Conservation (phyloP, 2,888 invertebrate genomes). For the Drosophila atripex region DNA sequence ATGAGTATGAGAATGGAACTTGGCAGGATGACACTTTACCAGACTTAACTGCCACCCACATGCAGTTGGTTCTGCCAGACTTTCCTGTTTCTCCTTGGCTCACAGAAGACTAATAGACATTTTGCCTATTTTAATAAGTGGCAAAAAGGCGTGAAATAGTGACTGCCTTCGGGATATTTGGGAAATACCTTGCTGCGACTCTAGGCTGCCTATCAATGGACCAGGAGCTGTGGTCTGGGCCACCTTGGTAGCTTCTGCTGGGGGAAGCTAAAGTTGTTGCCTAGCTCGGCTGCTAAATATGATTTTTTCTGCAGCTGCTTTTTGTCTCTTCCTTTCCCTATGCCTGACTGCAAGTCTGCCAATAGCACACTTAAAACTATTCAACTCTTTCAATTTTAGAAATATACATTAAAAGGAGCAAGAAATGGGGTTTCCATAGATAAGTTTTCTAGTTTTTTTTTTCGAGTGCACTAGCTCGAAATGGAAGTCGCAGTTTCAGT, state of each 20-base stretch:
- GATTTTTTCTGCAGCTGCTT: constrained; percentile 72
- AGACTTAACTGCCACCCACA: constrained; percentile 27
- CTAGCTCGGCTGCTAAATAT: constrained; percentile 58
- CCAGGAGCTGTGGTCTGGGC: constrained; percentile 42
- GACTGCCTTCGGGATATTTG: constrained; percentile 42
- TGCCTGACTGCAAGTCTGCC: constrained; percentile 19
- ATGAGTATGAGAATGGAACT: constrained; percentile 37
- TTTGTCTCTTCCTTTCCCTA: constrained; percentile 49
- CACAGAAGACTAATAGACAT: constrained; percentile 65
- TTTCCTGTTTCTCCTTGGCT: neutral
- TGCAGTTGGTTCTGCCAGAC: constrained; percentile 13
- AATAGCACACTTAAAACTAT: constrained; percentile 8
- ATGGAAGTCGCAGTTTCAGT: constrained; percentile 22
- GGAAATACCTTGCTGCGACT: constrained; percentile 30
- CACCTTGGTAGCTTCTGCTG: constrained; percentile 28
- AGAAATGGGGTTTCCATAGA: neutral
- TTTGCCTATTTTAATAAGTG: constrained; percentile 80
- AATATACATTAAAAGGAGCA: neutral
- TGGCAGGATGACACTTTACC: constrained; percentile 26
- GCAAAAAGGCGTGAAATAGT: constrained; percentile 80
- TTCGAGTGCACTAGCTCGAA: constrained; percentile 24
- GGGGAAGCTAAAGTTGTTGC: constrained; percentile 35
- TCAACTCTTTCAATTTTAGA: neutral
- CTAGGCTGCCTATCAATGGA: constrained; percentile 31
- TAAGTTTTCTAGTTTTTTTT: neutral